Evolutionary conservation across 2,888 invertebrate species (phyloP), one percentile per base, ranked within the genome.

Genomic region (Conops quadrifasciatus): DNA sequence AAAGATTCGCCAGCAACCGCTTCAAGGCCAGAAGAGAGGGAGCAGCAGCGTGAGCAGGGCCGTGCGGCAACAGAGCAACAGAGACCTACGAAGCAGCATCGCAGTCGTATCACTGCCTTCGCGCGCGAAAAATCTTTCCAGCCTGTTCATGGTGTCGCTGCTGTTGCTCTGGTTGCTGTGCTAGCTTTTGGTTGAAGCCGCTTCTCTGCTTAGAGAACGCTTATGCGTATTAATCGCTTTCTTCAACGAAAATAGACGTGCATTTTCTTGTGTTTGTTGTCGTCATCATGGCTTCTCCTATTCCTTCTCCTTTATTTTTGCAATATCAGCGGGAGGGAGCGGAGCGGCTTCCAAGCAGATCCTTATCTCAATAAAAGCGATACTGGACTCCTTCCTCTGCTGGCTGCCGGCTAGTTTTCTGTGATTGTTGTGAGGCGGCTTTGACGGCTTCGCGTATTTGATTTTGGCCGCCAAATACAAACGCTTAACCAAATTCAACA

Each of bases 401-500:
- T 49, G 58, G 24, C 24, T 11, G 16, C 58, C 58, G 1, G 26
- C 24, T 1, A 7, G 26, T 3, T 26, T 28, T 16, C 16, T n/a
- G n/a, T n/a, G 51, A 19, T 30, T 30, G 66, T n/a, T 24, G 36
- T 9, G n/a, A 2, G 16, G 15, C 43, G 19, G 56, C 28, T 47
- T n/a, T 28, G 60, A 47, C 60, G 60, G 66, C 66, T 67, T 59
- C 43, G 47, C 58, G 59, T 67, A 59, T 59, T 67, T 67, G 67
- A 67, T 67, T 59, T 30, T 28, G 59, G 28, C 26, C 60, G 67
- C 67, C 28, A 49, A 59, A 67, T 30, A 59, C 59, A 67, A 67
- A 67, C 67, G 67, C 60, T 67, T 67, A 67, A 67, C 47, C 67
- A 67, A 67, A 67, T 67, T 60, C 67, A 60, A 60, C 67, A 67